Conservation (phyloP, 1,140 invertebrate species). For the Amyelois transitella region DNA sequence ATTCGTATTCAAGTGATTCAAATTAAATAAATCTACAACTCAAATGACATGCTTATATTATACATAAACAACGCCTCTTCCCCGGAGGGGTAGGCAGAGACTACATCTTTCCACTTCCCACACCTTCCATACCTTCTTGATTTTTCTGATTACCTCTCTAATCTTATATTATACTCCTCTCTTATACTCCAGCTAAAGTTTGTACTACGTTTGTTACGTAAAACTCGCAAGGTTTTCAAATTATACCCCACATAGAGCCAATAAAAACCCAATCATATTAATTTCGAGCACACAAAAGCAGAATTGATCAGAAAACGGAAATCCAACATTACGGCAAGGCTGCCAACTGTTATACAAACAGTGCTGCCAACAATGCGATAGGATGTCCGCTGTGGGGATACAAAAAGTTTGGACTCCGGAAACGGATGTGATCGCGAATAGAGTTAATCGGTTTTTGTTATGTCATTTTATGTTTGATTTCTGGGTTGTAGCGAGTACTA, state of each 20-base stretch:
- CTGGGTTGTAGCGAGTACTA: not conserved
- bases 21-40: no score
- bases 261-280: not conserved
- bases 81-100: no score
- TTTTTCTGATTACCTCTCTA: no score
- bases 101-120: no score
- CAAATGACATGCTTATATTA: no score
- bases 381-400: not conserved
- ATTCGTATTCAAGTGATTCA: no score
- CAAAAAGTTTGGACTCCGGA: not conserved
- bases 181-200: no score
- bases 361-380: not conserved
- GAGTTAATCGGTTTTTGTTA: not conserved
- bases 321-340: not conserved
- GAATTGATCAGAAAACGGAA: not conserved
- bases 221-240: not conserved
- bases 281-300: not conserved
- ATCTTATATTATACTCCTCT: no score
- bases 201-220: no score
- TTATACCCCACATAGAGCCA: not conserved
- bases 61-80: no score
- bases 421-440: not conserved
- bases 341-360: not conserved
- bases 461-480: not conserved
- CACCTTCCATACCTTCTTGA: no score